Conservation (phyloP, 2,888 invertebrate species). For the Salpingus planirostris region DNA sequence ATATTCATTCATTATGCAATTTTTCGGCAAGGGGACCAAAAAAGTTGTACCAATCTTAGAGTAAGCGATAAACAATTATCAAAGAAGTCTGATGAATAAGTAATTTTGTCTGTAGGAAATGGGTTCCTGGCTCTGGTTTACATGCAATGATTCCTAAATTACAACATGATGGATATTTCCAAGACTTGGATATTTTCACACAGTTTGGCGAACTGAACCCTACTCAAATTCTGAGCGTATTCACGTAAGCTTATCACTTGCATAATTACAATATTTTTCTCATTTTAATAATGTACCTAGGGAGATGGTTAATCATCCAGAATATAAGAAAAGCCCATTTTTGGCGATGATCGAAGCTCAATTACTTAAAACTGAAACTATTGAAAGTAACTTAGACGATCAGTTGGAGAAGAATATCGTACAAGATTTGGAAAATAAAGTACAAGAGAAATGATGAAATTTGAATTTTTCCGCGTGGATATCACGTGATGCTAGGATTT, state of each 20-base stretch:
- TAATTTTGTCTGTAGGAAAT: no score
- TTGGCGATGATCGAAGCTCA: conserved; percentile 55
- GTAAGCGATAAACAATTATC: conserved; percentile 52
- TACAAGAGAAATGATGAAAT: no score
- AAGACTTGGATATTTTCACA: conserved; percentile 61
- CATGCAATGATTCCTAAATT: conserved; percentile 25
- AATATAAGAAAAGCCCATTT: conserved; percentile 57
- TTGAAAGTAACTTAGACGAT: conserved; percentile 25
- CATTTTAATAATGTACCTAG: neutral
- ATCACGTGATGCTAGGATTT: no score
- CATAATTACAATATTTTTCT: neutral
- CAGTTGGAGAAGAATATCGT: conserved; percentile 17
- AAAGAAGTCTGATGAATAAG: no score
- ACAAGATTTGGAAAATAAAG: no score
- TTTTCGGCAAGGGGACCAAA: conserved; percentile 50
- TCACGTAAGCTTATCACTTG: conserved; percentile 36
- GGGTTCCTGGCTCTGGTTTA: conserved; percentile 63
- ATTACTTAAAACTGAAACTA: conserved; percentile 44
- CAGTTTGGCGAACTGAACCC: conserved; percentile 61
- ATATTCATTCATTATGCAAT: conserved; percentile 62
- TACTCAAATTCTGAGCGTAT: conserved; percentile 54
- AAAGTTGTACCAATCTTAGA: conserved; percentile 64
- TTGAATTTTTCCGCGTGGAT: no score
- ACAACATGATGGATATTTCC: conserved; percentile 27
- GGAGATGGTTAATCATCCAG: conserved; percentile 20